These are phyloP conservation scores for Anthrax anthrax DNA, from an alignment of 2,888 invertebrate genomes.

Conservation along the genomic window DNA sequence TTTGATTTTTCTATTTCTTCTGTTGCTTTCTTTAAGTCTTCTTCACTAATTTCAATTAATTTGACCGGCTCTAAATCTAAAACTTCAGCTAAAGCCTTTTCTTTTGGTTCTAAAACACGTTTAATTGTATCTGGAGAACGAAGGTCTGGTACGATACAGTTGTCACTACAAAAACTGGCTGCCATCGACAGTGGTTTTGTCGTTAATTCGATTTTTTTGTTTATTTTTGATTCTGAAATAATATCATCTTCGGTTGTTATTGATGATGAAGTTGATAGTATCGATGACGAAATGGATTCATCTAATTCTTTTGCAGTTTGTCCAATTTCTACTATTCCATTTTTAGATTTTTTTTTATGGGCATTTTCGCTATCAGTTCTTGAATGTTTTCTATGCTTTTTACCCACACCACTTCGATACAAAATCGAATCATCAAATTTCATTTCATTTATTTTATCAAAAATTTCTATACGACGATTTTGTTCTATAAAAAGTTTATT, in stretches of 20 bases:
- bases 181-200: slow-evolving; percentile 36
- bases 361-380: slow-evolving; percentile 3
- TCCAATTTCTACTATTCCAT: slow-evolving; percentile 31
- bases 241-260: slow-evolving; percentile 6
- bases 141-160: slow-evolving; percentile 35
- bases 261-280: background rate
- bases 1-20: background rate
- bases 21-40: slow-evolving; percentile 17
- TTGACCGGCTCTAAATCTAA: slow-evolving; percentile 23
- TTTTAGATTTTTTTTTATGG: slow-evolving; percentile 17
- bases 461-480: slow-evolving; percentile 44
- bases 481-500: slow-evolving; percentile 17
- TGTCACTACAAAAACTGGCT: slow-evolving; percentile 31
- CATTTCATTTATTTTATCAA: slow-evolving; percentile 56
- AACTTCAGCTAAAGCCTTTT: slow-evolving; percentile 39
- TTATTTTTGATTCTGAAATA: background rate
- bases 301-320: slow-evolving; percentile 11
- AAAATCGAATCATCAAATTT: slow-evolving; percentile 56
- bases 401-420: slow-evolving; percentile 42
- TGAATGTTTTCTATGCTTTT: slow-evolving; percentile 19
- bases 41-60: slow-evolving; percentile 19
- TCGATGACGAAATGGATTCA: background rate
- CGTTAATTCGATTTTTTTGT: slow-evolving; percentile 16
- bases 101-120: slow-evolving; percentile 59
- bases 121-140: slow-evolving; percentile 50